phyloP scores from a whole-genome alignment of 2,797 vertebrate species.

The Heterohyrax brucei region DNA sequence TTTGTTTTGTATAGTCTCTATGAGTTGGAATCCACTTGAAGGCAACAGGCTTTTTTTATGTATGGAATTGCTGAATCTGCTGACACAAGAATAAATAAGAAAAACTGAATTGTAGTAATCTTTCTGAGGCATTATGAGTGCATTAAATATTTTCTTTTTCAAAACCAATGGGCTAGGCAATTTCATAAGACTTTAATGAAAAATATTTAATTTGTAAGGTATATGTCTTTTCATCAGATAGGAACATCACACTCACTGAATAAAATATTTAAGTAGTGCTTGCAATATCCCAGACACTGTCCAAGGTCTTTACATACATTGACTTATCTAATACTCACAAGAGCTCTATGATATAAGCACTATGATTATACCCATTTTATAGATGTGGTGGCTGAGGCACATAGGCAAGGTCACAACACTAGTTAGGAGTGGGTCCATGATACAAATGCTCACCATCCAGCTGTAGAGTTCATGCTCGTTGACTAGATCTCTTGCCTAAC shows the following conservation, averaged over 20 bases:
- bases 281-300: not conserved
- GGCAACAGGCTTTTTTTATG: too few relatives aligned
- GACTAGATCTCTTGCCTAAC: not conserved
- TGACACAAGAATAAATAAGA: not conserved
- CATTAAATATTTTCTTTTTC: conserved; percentile 28
- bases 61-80: not conserved
- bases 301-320: not conserved
- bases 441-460: not conserved
- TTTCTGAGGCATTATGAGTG: not conserved
- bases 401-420: not conserved
- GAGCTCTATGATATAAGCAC: not conserved
- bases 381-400: not conserved
- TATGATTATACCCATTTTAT: not conserved
- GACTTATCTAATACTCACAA: not conserved
- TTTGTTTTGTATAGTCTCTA: too few relatives aligned
- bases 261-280: not conserved
- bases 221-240: conserved; percentile 32
- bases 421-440: not conserved
- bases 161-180: not conserved
- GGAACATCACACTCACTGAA: not conserved
- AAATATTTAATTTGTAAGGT: not conserved
- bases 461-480: not conserved
- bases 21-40: too few relatives aligned
- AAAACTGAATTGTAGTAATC: not conserved
- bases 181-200: conserved; percentile 23